A percentile compares a stretch with the other conserved stretches of the same genome.
Conservation (phyloP, 2,888 invertebrate genomes). For the Palloptera scutellata region DNA sequence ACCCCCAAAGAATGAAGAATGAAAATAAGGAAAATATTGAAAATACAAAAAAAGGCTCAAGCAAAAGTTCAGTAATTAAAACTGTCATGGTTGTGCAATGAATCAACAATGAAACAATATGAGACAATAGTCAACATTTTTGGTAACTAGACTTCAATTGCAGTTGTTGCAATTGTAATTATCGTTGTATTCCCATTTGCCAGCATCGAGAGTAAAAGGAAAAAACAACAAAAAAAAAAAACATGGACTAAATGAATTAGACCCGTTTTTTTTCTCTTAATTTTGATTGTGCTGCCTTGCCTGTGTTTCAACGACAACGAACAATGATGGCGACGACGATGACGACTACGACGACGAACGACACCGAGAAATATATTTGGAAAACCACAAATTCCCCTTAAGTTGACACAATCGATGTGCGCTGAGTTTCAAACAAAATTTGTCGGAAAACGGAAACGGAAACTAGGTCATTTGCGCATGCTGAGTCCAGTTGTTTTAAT, state of each 20-base stretch:
- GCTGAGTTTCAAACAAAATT: not conserved
- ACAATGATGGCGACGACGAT: not conserved
- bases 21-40: conserved; percentile 10
- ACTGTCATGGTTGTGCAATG: conserved; percentile 35
- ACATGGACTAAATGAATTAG: conserved; percentile 8
- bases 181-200: not conserved
- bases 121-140: conserved; percentile 25
- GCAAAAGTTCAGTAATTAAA: conserved; percentile 48
- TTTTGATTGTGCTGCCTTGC: not conserved
- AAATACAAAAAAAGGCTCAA: conserved; percentile 36
- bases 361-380: not conserved
- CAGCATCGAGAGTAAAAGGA: not conserved
- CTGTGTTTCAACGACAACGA: not conserved
- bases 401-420: conserved; percentile 24
- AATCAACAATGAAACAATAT: conserved; percentile 28
- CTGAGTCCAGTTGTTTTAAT: conserved; percentile 14
- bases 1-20: not conserved
- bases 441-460: not conserved
- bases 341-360: not conserved
- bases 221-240: not conserved
- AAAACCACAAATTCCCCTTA: conserved; percentile 11
- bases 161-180: conserved; percentile 16
- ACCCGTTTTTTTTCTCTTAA: not conserved
- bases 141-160: not conserved
- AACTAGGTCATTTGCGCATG: conserved; percentile 26